A percentile compares a stretch with the other conserved stretches of the same genome.
These are phyloP conservation scores for Balanococcus diminutus DNA, from an alignment of 2,888 invertebrate species.

Conservation along the genomic window DNA sequence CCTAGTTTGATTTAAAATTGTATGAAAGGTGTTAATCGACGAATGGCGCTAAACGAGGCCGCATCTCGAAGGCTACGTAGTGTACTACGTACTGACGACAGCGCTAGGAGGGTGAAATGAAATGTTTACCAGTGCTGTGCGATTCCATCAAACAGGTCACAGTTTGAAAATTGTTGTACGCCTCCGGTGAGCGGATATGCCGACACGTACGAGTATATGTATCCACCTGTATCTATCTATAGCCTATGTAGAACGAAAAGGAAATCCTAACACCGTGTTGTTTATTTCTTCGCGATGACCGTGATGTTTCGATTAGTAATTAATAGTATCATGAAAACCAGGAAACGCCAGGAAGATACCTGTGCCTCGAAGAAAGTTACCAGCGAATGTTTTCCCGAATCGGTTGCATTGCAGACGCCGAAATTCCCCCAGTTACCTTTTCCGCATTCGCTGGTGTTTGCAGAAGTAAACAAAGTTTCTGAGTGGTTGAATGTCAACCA, in stretches of 20 bases:
- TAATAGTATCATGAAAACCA: background rate
- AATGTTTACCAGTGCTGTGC: background rate
- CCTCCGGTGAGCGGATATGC: background rate
- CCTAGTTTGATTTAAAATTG: background rate
- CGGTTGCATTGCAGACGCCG: too few relatives aligned
- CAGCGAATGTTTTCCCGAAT: background rate
- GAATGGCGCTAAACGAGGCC: background rate
- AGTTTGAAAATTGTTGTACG: background rate
- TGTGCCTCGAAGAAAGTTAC: background rate
- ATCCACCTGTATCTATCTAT: too few relatives aligned
- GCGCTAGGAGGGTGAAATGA: background rate
- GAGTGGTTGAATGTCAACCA: too few relatives aligned
- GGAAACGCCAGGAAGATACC: background rate
- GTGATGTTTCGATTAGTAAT: background rate
- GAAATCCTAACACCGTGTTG: background rate
- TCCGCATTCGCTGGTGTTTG: too few relatives aligned
- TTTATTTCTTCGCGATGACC: background rate
- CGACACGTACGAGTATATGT: background rate
- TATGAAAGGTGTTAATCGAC: constrained; percentile 1
- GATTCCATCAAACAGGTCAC: background rate
- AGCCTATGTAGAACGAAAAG: background rate
- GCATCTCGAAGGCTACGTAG: background rate
- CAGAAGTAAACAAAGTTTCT: too few relatives aligned
- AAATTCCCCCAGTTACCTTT: too few relatives aligned
- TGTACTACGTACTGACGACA: background rate